A percentile compares a stretch with the other conserved stretches of the same genome.
Conservation (phyloP, 2,888 invertebrate genomes). For the Cyrtodaria siliqua region DNA sequence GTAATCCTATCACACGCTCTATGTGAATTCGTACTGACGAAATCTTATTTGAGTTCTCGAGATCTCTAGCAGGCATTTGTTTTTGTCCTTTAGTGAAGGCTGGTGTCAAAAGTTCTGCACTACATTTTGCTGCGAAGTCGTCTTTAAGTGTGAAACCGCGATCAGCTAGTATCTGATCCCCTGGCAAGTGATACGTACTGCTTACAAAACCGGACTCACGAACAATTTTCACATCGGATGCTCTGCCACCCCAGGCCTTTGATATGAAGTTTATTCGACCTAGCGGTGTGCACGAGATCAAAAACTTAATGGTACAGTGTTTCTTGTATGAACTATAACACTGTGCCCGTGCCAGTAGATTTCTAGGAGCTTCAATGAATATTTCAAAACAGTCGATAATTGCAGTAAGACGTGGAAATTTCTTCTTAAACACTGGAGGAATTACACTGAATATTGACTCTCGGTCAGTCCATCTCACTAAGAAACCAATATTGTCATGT, state of each 20-base stretch:
- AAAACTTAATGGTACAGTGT: conserved; percentile 19
- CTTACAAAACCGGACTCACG: too few species aligned
- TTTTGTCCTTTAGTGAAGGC: conserved; percentile 56
- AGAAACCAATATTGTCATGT: too few species aligned
- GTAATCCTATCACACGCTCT: conserved; percentile 59
- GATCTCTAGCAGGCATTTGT: conserved; percentile 53
- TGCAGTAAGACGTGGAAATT: conserved; percentile 10
- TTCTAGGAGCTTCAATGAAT: conserved; percentile 23
- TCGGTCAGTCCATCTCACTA: too few species aligned
- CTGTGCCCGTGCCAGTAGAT: conserved; percentile 4
- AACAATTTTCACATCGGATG: too few species aligned
- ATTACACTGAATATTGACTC: too few species aligned
- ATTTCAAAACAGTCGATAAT: conserved; percentile 38
- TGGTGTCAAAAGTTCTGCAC: conserved; percentile 50
- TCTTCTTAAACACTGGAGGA: conserved; percentile 13
- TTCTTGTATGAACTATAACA: not conserved
- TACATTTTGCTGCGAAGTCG: conserved; percentile 53
- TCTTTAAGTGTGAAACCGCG: conserved; percentile 57
- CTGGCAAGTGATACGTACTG: too few species aligned
- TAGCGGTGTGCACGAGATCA: conserved; percentile 28
- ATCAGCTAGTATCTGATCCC: conserved; percentile 65
- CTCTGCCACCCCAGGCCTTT: conserved; percentile 59
- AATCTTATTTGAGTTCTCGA: conserved; percentile 48
- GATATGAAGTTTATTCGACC: conserved; percentile 59
- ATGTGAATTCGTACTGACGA: conserved; percentile 64